These are phyloP conservation scores for Calliopsis andreniformis DNA, from an alignment of 1,140 invertebrate genomes.

Conservation along the genomic window DNA sequence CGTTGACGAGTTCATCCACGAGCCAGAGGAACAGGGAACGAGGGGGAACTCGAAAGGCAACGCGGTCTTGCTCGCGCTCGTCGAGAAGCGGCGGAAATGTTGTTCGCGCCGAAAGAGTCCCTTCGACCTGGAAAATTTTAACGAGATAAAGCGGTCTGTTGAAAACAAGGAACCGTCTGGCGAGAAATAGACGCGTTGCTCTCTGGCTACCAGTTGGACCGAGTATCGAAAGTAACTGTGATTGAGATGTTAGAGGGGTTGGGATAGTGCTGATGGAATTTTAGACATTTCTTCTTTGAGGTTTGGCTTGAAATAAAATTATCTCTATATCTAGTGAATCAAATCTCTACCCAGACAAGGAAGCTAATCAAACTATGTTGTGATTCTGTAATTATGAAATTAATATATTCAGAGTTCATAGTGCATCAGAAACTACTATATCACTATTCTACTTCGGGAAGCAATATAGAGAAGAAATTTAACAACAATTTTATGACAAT, in stretches of 20 bases:
- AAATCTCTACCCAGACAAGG: too few species aligned
- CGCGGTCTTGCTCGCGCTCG: background rate
- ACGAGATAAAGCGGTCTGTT: conserved; percentile 21
- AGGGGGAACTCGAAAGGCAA: background rate
- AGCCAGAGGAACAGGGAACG: background rate
- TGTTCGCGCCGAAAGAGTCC: conserved; percentile 14
- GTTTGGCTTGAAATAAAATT: too few species aligned
- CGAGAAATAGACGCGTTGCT: background rate
- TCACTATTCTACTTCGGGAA: too few species aligned
- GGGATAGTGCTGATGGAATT: too few species aligned
- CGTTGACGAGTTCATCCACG: conserved; percentile 40
- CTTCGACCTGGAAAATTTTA: conserved; percentile 34
- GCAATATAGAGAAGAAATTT: too few species aligned
- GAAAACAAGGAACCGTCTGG: conserved; percentile 11
- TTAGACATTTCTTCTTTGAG: too few species aligned
- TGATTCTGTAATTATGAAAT: too few species aligned
- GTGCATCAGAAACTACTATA: too few species aligned
- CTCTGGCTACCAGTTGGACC: background rate
- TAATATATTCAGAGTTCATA: too few species aligned
- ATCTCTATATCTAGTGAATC: too few species aligned
- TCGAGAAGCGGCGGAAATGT: conserved; percentile 4
- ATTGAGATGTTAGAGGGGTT: background rate
- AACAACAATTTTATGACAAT: too few species aligned
- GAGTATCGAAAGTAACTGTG: background rate
- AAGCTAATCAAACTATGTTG: too few species aligned